A percentile compares a stretch with the other conserved stretches of the same genome.
Evolutionary conservation across 2,888 invertebrate genomes (phyloP).

Genomic region (Ochropleura leucogaster): DNA sequence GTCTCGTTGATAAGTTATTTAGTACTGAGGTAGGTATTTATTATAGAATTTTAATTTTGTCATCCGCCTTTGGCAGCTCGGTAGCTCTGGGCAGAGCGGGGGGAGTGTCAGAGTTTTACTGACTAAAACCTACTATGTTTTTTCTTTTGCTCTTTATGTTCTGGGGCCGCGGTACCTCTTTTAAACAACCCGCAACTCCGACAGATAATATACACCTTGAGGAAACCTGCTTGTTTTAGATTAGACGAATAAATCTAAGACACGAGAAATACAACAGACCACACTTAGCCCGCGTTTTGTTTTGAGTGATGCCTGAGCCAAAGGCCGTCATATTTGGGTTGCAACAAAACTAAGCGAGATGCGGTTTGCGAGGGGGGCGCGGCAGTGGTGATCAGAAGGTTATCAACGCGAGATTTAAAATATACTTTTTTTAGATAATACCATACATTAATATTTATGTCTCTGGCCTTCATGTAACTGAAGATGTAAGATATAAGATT

Average conservation of each 20-base stretch:
- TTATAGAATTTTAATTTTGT: slow-evolving; percentile 17
- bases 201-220: background rate
- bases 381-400: background rate
- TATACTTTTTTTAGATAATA: background rate
- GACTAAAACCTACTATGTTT: too few relatives aligned
- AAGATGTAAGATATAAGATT: background rate
- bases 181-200: too few relatives aligned
- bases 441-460: background rate
- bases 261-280: background rate
- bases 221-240: background rate
- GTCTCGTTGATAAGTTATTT: slow-evolving; percentile 37
- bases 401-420: background rate
- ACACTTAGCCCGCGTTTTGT: background rate
- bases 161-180: too few relatives aligned
- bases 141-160: too few relatives aligned
- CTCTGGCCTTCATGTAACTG: background rate
- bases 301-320: background rate
- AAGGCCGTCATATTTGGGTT: background rate
- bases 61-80: background rate
- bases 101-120: too few relatives aligned
- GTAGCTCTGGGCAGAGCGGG: too few relatives aligned
- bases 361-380: background rate
- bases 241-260: background rate
- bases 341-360: background rate
- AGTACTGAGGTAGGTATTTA: background rate